Conservation (phyloP, 2,797 vertebrate genomes). For the Diglossa cyanea region DNA sequence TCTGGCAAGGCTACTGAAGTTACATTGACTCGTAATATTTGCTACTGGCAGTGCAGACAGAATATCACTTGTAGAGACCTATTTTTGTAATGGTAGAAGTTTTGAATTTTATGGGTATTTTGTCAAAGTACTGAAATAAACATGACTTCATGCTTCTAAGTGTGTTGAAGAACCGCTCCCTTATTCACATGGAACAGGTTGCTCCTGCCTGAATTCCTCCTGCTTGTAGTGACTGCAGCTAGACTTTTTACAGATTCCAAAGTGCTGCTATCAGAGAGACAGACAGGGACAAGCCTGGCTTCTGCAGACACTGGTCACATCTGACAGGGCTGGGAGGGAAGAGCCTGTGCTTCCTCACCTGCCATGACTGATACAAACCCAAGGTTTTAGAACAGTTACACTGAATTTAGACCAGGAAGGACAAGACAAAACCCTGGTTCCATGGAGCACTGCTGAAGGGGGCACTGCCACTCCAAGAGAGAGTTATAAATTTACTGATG, state of each 20-base stretch:
- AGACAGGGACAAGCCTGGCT: not conserved
- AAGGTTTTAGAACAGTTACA: not conserved
- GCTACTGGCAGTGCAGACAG: slow-evolving; percentile 81
- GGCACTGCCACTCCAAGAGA: not conserved
- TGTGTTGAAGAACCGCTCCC: not conserved
- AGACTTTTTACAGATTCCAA: not conserved
- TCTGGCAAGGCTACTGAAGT: slow-evolving; percentile 86
- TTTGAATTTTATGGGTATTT: slow-evolving; percentile 99
- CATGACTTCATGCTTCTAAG: slow-evolving; percentile 88
- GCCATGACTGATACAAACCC: not conserved
- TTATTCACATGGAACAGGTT: not conserved
- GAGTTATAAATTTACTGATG: not conserved
- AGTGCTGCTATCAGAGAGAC: rapidly evolving
- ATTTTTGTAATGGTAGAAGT: slow-evolving; percentile 99
- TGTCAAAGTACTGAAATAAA: slow-evolving; percentile 99
- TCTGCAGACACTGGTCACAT: not conserved
- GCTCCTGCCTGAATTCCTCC: not conserved
- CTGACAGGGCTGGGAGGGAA: not conserved
- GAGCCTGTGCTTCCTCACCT: not conserved
- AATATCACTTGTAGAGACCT: slow-evolving; percentile 94
- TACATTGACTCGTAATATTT: slow-evolving; percentile 84
- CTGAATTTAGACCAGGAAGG: not conserved
- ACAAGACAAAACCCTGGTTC: rapidly evolving
- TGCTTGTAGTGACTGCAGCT: not conserved
- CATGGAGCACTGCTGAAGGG: not conserved